Conservation (phyloP, 1,140 invertebrate genomes). For the Antheraea pernyi region DNA sequence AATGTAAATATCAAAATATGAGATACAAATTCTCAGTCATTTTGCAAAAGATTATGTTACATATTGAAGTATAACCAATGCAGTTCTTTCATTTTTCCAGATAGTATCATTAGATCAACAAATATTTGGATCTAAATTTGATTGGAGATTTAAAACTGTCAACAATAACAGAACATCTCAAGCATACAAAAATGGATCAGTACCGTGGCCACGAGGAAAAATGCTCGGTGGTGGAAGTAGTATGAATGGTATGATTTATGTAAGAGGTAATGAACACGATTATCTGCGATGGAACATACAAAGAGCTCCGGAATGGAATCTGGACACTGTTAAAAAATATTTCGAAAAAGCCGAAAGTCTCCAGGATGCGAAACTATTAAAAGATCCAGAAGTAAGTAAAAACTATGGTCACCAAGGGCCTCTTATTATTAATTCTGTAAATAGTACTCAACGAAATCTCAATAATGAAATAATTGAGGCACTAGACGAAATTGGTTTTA, state of each 20-base stretch:
- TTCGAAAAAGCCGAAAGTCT: conserved; percentile 35
- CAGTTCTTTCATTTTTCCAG: conserved; percentile 13
- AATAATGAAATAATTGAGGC: conserved; percentile 53
- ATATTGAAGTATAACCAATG: not conserved
- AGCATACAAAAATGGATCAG: conserved; percentile 18
- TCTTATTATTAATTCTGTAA: conserved; percentile 32
- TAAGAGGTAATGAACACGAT: conserved; percentile 81
- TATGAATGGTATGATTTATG: conserved; percentile 85
- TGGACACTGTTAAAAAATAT: conserved; percentile 39
- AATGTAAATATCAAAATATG: conserved; percentile 9
- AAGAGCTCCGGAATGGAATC: conserved; percentile 83
- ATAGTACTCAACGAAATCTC: conserved; percentile 25
- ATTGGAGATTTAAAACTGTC: conserved; percentile 28
- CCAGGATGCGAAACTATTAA: conserved; percentile 22
- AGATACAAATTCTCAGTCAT: too few species aligned
- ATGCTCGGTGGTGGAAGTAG: conserved; percentile 82
- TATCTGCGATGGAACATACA: conserved; percentile 81
- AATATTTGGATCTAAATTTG: conserved; percentile 18
- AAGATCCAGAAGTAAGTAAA: conserved; percentile 16
- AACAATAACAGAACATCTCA: conserved; percentile 15
- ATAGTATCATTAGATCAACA: conserved; percentile 20
- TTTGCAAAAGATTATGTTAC: not conserved
- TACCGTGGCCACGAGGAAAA: conserved; percentile 75
- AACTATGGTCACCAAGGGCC: conserved; percentile 32
- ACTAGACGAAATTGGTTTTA: conserved; percentile 43